A percentile compares a stretch with the other conserved stretches of the same genome.
These are phyloP conservation scores for Clistopyga incitator DNA, from an alignment of 2,888 invertebrate genomes.

Conservation along the genomic window DNA sequence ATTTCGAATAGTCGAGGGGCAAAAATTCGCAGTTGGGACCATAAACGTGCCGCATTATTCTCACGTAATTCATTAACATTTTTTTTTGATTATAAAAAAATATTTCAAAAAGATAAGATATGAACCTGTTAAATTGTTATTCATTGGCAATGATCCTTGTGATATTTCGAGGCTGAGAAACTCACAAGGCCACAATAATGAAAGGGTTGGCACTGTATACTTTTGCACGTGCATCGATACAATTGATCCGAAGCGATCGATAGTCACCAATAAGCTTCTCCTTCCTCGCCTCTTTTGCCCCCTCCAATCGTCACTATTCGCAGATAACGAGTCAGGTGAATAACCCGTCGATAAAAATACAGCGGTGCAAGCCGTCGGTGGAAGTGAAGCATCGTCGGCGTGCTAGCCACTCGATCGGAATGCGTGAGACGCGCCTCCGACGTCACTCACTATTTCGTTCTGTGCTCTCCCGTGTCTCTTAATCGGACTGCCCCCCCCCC, in stretches of 20 bases:
- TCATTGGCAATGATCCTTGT: conserved; percentile 25
- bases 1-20: too few relatives aligned
- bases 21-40: too few relatives aligned
- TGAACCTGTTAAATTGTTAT: background rate
- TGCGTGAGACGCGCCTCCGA: conserved; percentile 60
- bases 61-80: too few relatives aligned
- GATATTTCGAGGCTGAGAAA: conserved; percentile 40
- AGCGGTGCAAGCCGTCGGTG: conserved; percentile 70
- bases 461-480: conserved; percentile 32
- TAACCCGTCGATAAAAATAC: conserved; percentile 83
- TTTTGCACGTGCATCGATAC: conserved; percentile 37
- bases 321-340: conserved; percentile 81
- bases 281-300: conserved; percentile 9
- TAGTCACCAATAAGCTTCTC: conserved; percentile 43
- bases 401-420: conserved; percentile 78
- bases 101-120: background rate
- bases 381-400: conserved; percentile 71
- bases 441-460: conserved; percentile 49
- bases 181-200: conserved; percentile 33
- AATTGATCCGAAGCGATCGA: conserved; percentile 53
- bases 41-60: too few relatives aligned
- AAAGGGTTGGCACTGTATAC: conserved; percentile 40
- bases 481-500: conserved; percentile 11
- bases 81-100: too few relatives aligned
- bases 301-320: conserved; percentile 70